Conservation (phyloP, 2,888 invertebrate genomes). For the Drosophila pseudotalamancana region DNA sequence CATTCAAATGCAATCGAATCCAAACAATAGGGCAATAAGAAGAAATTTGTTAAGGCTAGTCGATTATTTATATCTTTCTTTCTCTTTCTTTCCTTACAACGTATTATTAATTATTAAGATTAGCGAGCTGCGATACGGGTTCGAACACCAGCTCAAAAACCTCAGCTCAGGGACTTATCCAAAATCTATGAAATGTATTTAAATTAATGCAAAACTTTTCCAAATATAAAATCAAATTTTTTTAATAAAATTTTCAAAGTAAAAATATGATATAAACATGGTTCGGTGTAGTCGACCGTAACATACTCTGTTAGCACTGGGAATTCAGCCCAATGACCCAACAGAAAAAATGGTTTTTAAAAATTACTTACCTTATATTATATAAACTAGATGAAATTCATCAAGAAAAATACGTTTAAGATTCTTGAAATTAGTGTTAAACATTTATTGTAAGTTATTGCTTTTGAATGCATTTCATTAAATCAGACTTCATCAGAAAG, state of each 20-base stretch:
- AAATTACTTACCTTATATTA: slow-evolving; percentile 5
- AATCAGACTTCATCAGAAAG: slow-evolving; percentile 44
- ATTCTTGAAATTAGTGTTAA: background rate
- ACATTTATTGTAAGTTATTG: slow-evolving; percentile 31
- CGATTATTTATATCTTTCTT: slow-evolving; percentile 29
- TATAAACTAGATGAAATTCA: background rate
- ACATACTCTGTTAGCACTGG: too few relatives aligned
- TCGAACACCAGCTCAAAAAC: too few relatives aligned
- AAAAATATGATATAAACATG: too few relatives aligned
- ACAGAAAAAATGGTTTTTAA: too few relatives aligned
- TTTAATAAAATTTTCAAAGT: too few relatives aligned
- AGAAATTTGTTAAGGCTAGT: slow-evolving; percentile 20
- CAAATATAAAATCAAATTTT: too few relatives aligned
- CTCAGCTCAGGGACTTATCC: too few relatives aligned
- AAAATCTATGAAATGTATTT: too few relatives aligned
- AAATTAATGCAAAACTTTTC: too few relatives aligned
- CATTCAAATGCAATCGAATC: slow-evolving; percentile 39
- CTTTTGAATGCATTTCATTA: slow-evolving; percentile 12
- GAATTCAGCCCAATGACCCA: too few relatives aligned
- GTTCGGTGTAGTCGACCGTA: too few relatives aligned
- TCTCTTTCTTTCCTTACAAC: slow-evolving; percentile 21
- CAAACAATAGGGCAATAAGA: slow-evolving; percentile 9
- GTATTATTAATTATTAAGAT: slow-evolving; percentile 27
- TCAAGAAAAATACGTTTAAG: background rate
- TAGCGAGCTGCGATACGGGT: too few relatives aligned